These are phyloP conservation scores for Euplagia quadripunctaria DNA, from an alignment of 2,888 invertebrate genomes.

Conservation along the genomic window DNA sequence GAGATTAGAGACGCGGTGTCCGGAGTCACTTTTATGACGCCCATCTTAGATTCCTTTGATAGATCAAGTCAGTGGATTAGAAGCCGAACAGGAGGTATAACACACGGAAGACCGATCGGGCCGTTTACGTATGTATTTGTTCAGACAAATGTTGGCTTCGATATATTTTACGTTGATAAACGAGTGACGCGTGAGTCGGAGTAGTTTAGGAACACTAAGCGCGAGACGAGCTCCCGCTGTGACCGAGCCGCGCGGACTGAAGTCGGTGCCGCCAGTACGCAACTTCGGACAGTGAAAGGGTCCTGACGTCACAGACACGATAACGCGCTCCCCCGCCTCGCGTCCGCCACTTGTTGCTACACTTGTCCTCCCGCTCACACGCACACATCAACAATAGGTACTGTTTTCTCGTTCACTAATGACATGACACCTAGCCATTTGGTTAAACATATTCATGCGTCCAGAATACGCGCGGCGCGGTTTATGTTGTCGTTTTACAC, in stretches of 20 bases:
- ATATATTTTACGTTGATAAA: conserved; percentile 56
- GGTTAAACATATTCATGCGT: conserved; percentile 65
- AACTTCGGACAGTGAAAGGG: conserved; percentile 85
- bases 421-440: conserved; percentile 67
- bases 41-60: conserved; percentile 65
- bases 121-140: conserved; percentile 71
- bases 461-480: conserved; percentile 55
- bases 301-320: conserved; percentile 87
- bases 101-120: conserved; percentile 75
- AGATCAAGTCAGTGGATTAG: conserved; percentile 23
- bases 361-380: conserved; percentile 65
- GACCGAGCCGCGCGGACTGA: conserved; percentile 86
- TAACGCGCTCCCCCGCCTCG: conserved; percentile 75
- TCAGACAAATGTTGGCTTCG: conserved; percentile 60
- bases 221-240: conserved; percentile 81
- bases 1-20: conserved; percentile 81
- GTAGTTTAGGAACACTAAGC: conserved; percentile 74
- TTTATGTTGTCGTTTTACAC: conserved; percentile 60
- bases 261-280: conserved; percentile 52
- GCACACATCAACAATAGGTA: conserved; percentile 52
- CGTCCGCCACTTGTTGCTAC: conserved; percentile 80
- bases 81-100: conserved; percentile 49
- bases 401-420: conserved; percentile 71
- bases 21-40: conserved; percentile 82
- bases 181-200: conserved; percentile 75